Base-by-base conservation (phyloP, 2,113 vertebrate species). In the Pseudorhombus dupliciocellatus region DNA sequence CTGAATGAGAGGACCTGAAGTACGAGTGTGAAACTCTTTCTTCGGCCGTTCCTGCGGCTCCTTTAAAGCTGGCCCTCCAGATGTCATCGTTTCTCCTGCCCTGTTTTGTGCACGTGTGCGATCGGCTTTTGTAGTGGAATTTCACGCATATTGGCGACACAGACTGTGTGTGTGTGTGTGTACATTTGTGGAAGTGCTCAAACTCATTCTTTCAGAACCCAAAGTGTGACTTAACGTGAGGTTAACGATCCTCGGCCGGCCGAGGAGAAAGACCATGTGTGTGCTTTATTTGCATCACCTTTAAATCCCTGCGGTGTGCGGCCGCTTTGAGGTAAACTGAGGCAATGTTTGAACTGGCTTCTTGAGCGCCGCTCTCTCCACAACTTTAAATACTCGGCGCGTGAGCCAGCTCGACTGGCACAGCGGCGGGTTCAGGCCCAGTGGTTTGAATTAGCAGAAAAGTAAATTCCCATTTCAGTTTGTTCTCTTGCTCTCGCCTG, bases 241-340 rank as follows among this genome's bases (percentile, higher is more conserved):
- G 76, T 84, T 86, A 76, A 85, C 0, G 16, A 62, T 77, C 34
- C 70, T 50, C 72, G 14, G 57, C 72, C 66, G 16, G 61, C 64
- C 62, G 48, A 66, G 80, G 65, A 83, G 60, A 80, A 80, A 76
- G 60, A 66, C 40, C 26, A 54, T 31, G 24, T 56, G 46, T 10
- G 2, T 10, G 12, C 55, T 79, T 84, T 84, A 80, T 88, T 84
- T 79, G 80, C 70, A 66, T 75, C 83, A 87, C 84, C 84, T 88
- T 80, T 68, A 85, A 84, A 73, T 81, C 66, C 34, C 72, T 68
- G 86, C 59, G 80, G 75, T 80, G 71, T 60, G 73, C 74, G 34
- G 58, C 65, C 80, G 83, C 82, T 87, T 80, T 76, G 83, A 87
- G 77, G 77, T 85, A 81, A 83, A 83, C 76, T 87, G 84, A 88